Evolutionary conservation across 2,888 invertebrate species (phyloP).

Genomic region (Microplitis deprimator): DNA sequence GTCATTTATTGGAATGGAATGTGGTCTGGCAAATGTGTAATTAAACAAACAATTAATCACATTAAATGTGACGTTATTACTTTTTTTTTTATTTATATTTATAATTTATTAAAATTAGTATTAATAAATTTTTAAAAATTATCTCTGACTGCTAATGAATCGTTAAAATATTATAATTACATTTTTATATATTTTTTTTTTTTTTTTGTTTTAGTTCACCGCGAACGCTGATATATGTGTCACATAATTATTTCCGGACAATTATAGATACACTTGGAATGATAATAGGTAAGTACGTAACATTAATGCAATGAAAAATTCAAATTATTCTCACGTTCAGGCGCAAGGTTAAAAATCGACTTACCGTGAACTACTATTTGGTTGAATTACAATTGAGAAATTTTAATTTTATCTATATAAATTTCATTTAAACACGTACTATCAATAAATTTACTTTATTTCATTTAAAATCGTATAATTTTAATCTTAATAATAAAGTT

Average conservation of each 20-base stretch:
- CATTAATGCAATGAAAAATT: constrained; percentile 3
- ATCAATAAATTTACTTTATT: not conserved
- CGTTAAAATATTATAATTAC: not conserved
- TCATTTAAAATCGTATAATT: not conserved
- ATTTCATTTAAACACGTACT: constrained; percentile 13
- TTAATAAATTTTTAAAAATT: not conserved
- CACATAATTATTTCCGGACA: constrained; percentile 15
- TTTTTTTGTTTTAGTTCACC: not conserved
- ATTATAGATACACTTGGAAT: constrained; percentile 8
- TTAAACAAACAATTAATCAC: constrained; percentile 26
- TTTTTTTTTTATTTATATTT: not conserved
- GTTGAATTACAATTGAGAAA: not conserved
- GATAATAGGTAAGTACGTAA: not conserved
- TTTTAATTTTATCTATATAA: not conserved
- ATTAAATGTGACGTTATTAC: not conserved
- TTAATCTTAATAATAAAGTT: not conserved
- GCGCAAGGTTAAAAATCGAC: constrained; percentile 17
- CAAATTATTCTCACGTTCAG: constrained; percentile 12
- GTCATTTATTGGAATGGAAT: constrained; percentile 36
- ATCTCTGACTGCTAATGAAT: not conserved
- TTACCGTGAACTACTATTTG: not conserved
- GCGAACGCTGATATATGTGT: not conserved
- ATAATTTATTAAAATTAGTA: not conserved
- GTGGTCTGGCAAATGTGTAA: constrained; percentile 27
- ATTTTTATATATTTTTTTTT: not conserved